Conservation (phyloP, 2,113 vertebrate genomes). For the Zosterops borbonicus region DNA sequence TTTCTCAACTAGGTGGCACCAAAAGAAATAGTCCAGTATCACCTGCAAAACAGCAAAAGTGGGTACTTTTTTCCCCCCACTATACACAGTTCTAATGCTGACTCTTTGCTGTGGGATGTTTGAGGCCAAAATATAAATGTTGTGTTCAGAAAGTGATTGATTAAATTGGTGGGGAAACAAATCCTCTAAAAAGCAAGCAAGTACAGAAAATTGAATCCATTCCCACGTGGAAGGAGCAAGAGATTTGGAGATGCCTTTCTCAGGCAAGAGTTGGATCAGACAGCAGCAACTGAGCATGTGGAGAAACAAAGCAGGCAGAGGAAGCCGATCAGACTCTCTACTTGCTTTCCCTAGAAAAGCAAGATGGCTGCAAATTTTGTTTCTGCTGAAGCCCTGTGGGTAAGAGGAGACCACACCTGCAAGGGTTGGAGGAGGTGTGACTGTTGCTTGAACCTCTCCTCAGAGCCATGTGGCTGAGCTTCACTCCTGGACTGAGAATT, state of each 20-base stretch:
- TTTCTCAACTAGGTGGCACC: constrained; percentile 39
- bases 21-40: not conserved
- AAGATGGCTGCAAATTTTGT: not conserved
- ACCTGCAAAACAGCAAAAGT: not conserved
- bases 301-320: not conserved
- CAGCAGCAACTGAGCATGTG: not conserved
- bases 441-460: not conserved
- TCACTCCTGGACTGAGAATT: not conserved
- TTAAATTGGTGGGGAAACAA: not conserved
- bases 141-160: not conserved
- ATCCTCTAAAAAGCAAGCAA: not conserved
- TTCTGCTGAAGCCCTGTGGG: not conserved
- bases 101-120: not conserved
- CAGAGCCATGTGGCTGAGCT: not conserved
- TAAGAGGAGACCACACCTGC: not conserved
- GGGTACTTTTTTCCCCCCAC: rapidly evolving
- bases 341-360: not conserved
- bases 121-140: not conserved
- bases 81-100: not conserved
- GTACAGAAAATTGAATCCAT: not conserved
- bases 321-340: not conserved
- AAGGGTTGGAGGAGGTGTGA: rapidly evolving
- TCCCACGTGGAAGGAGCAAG: not conserved
- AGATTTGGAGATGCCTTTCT: not conserved
- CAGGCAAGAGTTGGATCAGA: not conserved